Evolutionary conservation across 2,888 invertebrate genomes (phyloP).

Genomic region (Eupithecia vulgata): DNA sequence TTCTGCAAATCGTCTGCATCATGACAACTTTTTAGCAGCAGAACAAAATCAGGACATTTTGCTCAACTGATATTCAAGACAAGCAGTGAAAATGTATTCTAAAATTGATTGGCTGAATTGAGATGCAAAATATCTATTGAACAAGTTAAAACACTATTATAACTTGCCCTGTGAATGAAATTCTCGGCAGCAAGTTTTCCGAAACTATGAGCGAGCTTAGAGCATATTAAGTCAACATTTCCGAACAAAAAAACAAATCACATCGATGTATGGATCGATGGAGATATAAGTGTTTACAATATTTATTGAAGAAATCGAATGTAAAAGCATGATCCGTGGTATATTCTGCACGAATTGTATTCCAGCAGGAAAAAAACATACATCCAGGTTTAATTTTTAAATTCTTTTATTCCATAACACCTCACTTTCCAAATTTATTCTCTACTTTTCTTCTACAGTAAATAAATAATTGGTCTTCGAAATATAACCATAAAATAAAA

Average conservation of each 20-base stretch:
- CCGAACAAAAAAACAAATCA: not conserved
- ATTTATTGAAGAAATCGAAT: not conserved
- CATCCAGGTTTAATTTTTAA: not conserved
- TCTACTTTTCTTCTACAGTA: not conserved
- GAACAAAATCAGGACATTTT: not conserved
- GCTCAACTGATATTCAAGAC: not conserved
- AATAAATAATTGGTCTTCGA: not conserved
- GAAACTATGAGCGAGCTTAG: not conserved
- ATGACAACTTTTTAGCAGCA: not conserved
- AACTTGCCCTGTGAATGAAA: not conserved
- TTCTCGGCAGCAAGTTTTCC: not conserved
- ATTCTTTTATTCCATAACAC: not conserved
- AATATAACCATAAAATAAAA: not conserved
- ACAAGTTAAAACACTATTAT: not conserved
- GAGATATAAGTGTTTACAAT: not conserved
- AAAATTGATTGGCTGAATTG: not conserved
- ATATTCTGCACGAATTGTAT: not conserved
- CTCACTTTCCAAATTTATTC: not conserved
- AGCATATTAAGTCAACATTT: not conserved
- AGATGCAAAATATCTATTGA: not conserved
- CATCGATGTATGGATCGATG: not conserved
- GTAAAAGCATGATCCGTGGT: not conserved
- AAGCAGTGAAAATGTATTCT: not conserved
- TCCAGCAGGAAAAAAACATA: not conserved
- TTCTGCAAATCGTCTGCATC: not conserved